Evolutionary conservation across 1,140 invertebrate genomes (phyloP).

Genomic region (Drosophila athabasca): DNA sequence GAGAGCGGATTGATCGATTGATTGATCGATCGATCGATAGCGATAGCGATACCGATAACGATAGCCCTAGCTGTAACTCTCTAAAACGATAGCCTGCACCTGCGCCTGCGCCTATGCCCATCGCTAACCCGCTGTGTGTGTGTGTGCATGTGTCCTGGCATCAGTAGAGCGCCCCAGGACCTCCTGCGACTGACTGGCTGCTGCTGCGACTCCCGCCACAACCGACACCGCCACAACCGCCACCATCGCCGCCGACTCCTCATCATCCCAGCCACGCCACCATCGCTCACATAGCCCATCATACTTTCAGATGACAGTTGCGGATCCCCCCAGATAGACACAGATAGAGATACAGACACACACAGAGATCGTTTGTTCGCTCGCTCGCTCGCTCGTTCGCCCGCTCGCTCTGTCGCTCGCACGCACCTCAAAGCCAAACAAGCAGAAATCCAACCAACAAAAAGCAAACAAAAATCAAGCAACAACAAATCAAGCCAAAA

Average conservation of each 20-base stretch:
- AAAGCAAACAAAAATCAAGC: conserved; percentile 15
- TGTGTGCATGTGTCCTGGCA: conserved; percentile 46
- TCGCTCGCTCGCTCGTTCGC: conserved; percentile 16
- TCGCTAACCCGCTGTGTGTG: conserved; percentile 18
- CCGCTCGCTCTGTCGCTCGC: conserved; percentile 25
- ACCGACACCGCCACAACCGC: too few species aligned
- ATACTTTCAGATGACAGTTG: conserved; percentile 63
- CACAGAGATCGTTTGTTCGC: conserved; percentile 33
- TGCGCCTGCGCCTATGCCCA: conserved; percentile 9
- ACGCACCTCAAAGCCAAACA: conserved; percentile 26
- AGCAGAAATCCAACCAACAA: conserved; percentile 32
- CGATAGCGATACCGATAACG: conserved; percentile 9
- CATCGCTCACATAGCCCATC: conserved; percentile 23
- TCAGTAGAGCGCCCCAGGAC: conserved; percentile 48
- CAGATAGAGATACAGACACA: conserved; percentile 36
- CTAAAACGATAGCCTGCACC: conserved; percentile 22
- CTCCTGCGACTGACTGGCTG: background rate
- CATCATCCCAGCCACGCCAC: conserved; percentile 31
- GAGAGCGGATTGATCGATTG: background rate
- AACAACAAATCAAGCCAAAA: conserved; percentile 25
- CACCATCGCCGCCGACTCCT: conserved; percentile 14
- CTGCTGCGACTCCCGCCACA: too few species aligned
- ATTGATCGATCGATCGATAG: conserved; percentile 39
- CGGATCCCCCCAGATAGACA: conserved; percentile 54
- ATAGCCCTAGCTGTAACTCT: conserved; percentile 19